These are phyloP conservation scores for Myoxocephalus aenaeus DNA, from an alignment of 2,797 vertebrate species.

Conservation along the genomic window DNA sequence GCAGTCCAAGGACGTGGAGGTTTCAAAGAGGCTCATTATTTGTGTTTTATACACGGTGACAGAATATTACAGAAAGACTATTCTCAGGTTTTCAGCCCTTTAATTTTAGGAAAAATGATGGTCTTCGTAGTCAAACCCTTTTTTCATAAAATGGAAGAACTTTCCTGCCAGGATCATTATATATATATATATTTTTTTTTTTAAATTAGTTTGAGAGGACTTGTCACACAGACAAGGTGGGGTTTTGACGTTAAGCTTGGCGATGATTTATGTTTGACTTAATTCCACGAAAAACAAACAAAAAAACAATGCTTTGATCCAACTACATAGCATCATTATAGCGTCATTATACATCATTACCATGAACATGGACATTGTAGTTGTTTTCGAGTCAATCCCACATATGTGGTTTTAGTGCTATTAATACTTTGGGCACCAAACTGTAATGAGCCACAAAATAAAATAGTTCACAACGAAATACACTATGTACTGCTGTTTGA, in stretches of 20 bases:
- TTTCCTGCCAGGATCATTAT: background rate
- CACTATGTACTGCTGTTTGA: too few species aligned
- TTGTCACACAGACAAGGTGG: background rate
- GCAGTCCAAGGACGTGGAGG: background rate
- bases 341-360: too few species aligned
- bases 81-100: background rate
- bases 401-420: background rate
- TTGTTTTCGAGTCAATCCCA: too few species aligned
- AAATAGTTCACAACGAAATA: background rate
- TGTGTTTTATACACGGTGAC: background rate
- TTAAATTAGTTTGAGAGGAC: background rate
- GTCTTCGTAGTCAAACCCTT: background rate
- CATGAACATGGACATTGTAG: too few species aligned
- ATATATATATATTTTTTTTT: background rate
- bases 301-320: background rate
- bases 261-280: background rate
- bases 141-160: background rate
- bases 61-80: slow-evolving; percentile 1
- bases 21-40: slow-evolving; percentile 6
- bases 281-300: too few species aligned
- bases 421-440: background rate
- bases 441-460: background rate
- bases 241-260: background rate
- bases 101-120: background rate
- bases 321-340: background rate